Evolutionary conservation across 2,888 invertebrate genomes (phyloP).

Genomic region (Phengaris arion): DNA sequence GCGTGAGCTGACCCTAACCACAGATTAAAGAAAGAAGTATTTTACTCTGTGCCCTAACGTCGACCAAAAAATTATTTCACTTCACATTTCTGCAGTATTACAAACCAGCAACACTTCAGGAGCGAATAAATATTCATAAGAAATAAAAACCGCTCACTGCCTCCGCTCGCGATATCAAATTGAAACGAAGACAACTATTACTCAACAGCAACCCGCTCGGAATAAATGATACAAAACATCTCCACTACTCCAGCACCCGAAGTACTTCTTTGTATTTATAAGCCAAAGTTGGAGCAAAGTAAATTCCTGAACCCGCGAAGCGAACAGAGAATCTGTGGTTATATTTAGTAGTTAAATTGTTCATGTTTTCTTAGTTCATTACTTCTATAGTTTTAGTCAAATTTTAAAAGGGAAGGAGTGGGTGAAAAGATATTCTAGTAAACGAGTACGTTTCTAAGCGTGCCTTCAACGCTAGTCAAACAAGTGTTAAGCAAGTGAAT

Average conservation of each 20-base stretch:
- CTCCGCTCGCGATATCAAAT: slow-evolving; percentile 6
- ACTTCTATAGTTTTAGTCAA: neutral
- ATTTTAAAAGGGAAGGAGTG: neutral
- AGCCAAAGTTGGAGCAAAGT: slow-evolving; percentile 22
- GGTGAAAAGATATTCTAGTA: neutral
- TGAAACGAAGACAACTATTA: slow-evolving; percentile 20
- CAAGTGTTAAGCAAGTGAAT: neutral
- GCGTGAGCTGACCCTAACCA: no score
- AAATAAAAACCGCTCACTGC: neutral
- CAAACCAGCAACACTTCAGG: neutral
- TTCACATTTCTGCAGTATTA: neutral
- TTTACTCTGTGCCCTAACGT: no score
- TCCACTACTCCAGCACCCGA: slow-evolving; percentile 11
- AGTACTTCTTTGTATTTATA: slow-evolving; percentile 26
- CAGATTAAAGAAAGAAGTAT: no score
- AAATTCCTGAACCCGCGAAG: slow-evolving; percentile 23
- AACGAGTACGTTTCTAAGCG: neutral
- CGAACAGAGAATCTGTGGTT: neutral
- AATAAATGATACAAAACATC: slow-evolving; percentile 28
- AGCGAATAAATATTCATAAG: neutral
- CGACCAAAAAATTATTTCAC: no score
- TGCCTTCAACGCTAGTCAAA: neutral
- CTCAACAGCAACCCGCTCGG: slow-evolving; percentile 12
- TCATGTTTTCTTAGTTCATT: slow-evolving; percentile 16
- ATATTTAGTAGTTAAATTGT: neutral